These are phyloP conservation scores for Aporophyla nigra DNA, from an alignment of 2,888 invertebrate genomes.

Conservation along the genomic window DNA sequence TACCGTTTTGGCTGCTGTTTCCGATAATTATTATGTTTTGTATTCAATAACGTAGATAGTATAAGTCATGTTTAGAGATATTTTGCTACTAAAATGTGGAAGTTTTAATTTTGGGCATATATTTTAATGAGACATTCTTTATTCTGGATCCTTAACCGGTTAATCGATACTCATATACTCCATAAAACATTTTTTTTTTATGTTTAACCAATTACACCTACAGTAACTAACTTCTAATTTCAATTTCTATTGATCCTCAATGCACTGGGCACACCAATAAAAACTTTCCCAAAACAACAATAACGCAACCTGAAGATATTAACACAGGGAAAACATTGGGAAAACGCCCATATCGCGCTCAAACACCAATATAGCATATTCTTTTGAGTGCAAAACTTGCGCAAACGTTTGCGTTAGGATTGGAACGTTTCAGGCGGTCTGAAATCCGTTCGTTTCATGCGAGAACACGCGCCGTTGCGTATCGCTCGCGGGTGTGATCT, in stretches of 20 bases:
- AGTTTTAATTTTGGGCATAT: not conserved
- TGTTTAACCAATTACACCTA: not conserved
- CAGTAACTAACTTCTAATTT: not conserved
- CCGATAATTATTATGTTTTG: conserved; percentile 68
- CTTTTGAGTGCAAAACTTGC: conserved; percentile 82
- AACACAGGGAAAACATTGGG: conserved; percentile 57
- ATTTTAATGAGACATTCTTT: not conserved
- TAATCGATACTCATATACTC: no score
- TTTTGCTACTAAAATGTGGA: not conserved
- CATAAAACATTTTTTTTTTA: no score
- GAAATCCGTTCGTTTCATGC: conserved; percentile 85
- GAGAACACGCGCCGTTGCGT: conserved; percentile 84
- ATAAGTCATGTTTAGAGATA: not conserved
- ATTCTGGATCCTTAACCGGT: not conserved
- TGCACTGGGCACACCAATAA: conserved; percentile 17
- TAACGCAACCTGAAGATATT: conserved; percentile 52
- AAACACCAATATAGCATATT: conserved; percentile 81
- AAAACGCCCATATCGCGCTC: conserved; percentile 69
- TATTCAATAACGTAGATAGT: conserved; percentile 12
- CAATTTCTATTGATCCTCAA: not conserved
- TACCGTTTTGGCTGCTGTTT: conserved; percentile 54
- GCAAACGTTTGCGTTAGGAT: conserved; percentile 86
- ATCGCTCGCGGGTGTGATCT: conserved; percentile 73
- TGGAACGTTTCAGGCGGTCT: conserved; percentile 78
- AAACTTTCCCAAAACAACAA: conserved; percentile 30